Evolutionary conservation across 2,113 vertebrate species (phyloP).

Genomic region (Alces alces): DNA sequence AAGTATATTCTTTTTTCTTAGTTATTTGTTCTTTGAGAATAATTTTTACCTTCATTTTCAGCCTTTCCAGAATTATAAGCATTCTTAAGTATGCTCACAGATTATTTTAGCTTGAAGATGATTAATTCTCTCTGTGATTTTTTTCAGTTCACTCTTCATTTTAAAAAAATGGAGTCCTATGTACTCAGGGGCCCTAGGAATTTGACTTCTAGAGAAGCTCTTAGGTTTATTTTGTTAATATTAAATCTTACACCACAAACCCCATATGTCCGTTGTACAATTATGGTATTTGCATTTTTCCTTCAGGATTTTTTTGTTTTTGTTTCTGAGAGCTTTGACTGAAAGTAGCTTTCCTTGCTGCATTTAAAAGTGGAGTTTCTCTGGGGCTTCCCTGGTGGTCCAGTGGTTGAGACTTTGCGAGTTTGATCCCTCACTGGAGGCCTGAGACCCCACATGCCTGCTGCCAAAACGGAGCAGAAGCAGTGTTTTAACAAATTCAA

Average conservation of each 20-base stretch:
- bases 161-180: not conserved
- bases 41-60: not conserved
- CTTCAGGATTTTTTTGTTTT: not conserved
- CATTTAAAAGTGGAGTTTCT: not conserved
- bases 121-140: not conserved
- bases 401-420: not conserved
- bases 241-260: not conserved
- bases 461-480: not conserved
- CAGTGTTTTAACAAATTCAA: not conserved
- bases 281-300: not conserved
- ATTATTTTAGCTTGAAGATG: not conserved
- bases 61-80: not conserved
- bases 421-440: not conserved
- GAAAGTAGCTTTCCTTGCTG: not conserved
- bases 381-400: not conserved
- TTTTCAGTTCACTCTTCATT: not conserved
- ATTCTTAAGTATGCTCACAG: not conserved
- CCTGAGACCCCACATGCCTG: not conserved
- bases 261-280: too few species aligned
- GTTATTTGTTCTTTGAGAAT: not conserved
- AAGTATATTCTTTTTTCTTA: not conserved
- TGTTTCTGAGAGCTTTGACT: not conserved
- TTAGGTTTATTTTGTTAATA: not conserved
- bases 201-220: not conserved
- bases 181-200: not conserved